Evolutionary conservation across 1,140 invertebrate genomes (phyloP).

Genomic region (Portunus trituberculatus): DNA sequence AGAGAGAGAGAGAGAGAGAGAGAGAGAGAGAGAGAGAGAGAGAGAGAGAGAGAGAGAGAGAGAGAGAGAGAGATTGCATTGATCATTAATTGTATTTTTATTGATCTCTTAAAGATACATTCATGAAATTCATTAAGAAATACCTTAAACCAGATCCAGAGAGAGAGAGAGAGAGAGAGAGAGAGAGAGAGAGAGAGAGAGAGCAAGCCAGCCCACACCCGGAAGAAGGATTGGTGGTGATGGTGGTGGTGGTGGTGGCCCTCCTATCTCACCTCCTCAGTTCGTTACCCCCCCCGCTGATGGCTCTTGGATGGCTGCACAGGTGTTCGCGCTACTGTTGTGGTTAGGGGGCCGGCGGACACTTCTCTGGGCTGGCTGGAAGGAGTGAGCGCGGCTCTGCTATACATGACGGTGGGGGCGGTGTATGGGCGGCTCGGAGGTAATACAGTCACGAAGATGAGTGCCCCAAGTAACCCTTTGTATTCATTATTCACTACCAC

Average conservation of each 20-base stretch:
- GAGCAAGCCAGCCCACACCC: neutral
- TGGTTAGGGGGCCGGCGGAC: neutral
- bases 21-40: neutral
- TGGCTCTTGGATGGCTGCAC: neutral
- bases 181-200: constrained; percentile 32
- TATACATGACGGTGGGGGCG: too few relatives aligned
- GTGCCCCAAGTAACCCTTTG: too few relatives aligned
- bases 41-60: constrained; percentile 6
- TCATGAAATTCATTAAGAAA: too few relatives aligned
- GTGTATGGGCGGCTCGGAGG: too few relatives aligned
- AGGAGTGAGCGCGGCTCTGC: neutral
- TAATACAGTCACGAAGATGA: too few relatives aligned
- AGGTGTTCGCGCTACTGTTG: neutral
- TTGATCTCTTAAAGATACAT: too few relatives aligned
- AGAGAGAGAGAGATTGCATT: neutral
- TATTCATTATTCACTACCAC: too few relatives aligned
- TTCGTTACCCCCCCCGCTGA: neutral
- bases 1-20: constrained; percentile 27
- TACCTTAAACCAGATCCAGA: neutral
- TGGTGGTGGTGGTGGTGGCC: neutral
- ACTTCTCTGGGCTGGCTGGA: neutral
- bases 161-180: constrained; percentile 6
- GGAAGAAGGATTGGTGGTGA: neutral
- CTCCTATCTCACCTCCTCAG: neutral
- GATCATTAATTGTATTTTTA: too few relatives aligned